Base-by-base conservation (phyloP, 2,797 vertebrate genomes). In the Semotilus atromaculatus region DNA sequence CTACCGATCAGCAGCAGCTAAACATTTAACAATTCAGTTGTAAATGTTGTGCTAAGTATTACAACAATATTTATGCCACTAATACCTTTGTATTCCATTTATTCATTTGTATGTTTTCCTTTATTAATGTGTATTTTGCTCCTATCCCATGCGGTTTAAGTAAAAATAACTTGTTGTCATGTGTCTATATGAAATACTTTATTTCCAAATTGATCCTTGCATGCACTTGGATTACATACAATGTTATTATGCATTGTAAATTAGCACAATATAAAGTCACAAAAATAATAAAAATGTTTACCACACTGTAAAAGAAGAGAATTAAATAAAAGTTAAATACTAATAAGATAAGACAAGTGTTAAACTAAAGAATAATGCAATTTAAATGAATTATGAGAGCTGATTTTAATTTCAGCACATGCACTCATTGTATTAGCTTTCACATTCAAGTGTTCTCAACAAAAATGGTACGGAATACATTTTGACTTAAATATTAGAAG, bases 1-100 rank as follows among this genome's bases (percentile, higher is more conserved):
- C 95, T 98, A 93, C 97, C 97, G 36, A 96, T 98, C 90, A 97
- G 96, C 92, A 97, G 97, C 74, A 96, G 96, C 93, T 98, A 96
- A 97, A 90, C 91, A 31, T 23, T 43, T 43, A 60, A 60, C n/a
- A 60, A 21, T 43, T 43, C 36, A 43, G 6, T 23, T 45, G 31
- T 38, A 40, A 18, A 68, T 18, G 7, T 3, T 11, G 48, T 55
- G n/a, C 6, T 7, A 58, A 18, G 14, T 8, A 29, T 6, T 43
- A 7, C 14, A 70, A 62, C n/a, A 23, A 53, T 9, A 60, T 31
- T 8, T 60, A 43, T 2, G 53, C 76, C 19, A 5, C 0, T 14
- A 26, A 55, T 36, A 40, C 23, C 23, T 6, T 58, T 76, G 13
- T 58, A 76, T 16, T 16, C 3, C 38, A 26, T 76, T 1, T 38